A percentile compares a stretch with the other conserved stretches of the same genome.
Evolutionary conservation across 2,113 vertebrate genomes (phyloP).

Genomic region (Pangasianodon gigas): DNA sequence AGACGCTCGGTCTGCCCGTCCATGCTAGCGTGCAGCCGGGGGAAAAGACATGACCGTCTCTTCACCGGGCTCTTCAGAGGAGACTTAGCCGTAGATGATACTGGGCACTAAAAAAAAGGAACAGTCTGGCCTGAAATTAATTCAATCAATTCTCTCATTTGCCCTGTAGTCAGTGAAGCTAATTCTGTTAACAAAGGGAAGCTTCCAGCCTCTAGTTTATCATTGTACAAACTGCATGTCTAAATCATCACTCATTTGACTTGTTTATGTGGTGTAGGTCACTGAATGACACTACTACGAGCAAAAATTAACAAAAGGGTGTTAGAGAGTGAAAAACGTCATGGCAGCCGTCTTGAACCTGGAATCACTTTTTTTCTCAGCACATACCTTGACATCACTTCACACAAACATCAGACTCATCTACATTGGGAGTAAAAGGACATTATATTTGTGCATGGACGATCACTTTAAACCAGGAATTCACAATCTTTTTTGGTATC

Average conservation of each 20-base stretch:
- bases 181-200: neutral
- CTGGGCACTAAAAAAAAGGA: slow-evolving; percentile 27
- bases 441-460: neutral
- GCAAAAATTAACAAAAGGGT: neutral
- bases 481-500: neutral
- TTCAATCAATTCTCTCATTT: neutral
- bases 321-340: neutral
- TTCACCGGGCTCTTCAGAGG: slow-evolving; percentile 88
- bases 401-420: neutral
- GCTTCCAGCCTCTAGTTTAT: neutral
- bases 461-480: neutral
- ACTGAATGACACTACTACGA: neutral
- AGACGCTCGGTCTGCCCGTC: slow-evolving; percentile 84
- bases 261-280: neutral
- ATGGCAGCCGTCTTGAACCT: neutral
- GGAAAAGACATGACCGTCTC: slow-evolving; percentile 87
- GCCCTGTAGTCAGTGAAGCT: neutral
- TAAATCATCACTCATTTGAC: slow-evolving; percentile 1
- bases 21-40: slow-evolving; percentile 82
- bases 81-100: slow-evolving; percentile 73
- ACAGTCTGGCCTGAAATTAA: neutral
- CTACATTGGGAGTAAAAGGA: neutral
- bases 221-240: neutral
- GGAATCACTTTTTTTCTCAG: neutral
- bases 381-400: neutral